phyloP scores from a whole-genome alignment of 2,797 vertebrate species.

The Aulostomus chinensis region DNA sequence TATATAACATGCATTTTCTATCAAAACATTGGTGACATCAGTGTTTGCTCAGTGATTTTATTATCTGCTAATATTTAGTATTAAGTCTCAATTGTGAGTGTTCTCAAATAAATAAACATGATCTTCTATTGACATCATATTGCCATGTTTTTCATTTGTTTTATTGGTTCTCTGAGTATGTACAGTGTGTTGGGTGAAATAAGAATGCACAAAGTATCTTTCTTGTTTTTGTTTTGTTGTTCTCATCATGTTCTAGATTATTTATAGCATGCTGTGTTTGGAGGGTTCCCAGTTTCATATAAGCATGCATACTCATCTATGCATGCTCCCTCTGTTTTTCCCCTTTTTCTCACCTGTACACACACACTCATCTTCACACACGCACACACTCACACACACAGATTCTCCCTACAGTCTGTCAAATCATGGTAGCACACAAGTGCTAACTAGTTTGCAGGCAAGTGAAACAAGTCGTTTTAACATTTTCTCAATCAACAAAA shows the following conservation, averaged over 20 bases:
- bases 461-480: slow-evolving; percentile 24
- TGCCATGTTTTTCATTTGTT: slow-evolving; percentile 61
- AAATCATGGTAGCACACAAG: slow-evolving; percentile 6
- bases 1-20: slow-evolving; percentile 27
- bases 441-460: slow-evolving; percentile 11
- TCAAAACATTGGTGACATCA: slow-evolving; percentile 28
- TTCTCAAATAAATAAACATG: slow-evolving; percentile 77
- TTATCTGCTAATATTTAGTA: slow-evolving; percentile 46
- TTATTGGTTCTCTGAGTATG: slow-evolving; percentile 1
- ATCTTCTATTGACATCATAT: slow-evolving; percentile 74
- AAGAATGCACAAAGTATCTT: slow-evolving; percentile 16
- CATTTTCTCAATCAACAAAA: slow-evolving; percentile 9
- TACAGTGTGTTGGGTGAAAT: slow-evolving; percentile 22
- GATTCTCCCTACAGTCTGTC: slow-evolving; percentile 7
- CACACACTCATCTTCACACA: slow-evolving; percentile 2
- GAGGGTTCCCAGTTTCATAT: slow-evolving; percentile 27
- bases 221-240: slow-evolving; percentile 33
- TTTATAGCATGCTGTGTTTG: slow-evolving; percentile 42
- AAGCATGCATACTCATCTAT: slow-evolving; percentile 48
- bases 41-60: slow-evolving; percentile 32
- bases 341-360: slow-evolving; percentile 15
- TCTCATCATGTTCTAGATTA: slow-evolving; percentile 17
- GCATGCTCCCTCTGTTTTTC: slow-evolving; percentile 37
- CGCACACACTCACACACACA: neutral
- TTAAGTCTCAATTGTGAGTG: too few species aligned